A percentile compares a stretch with the other conserved stretches of the same genome.
These are phyloP conservation scores for Lichenostomus cassidix DNA, from an alignment of 2,113 vertebrate genomes.

Conservation along the genomic window DNA sequence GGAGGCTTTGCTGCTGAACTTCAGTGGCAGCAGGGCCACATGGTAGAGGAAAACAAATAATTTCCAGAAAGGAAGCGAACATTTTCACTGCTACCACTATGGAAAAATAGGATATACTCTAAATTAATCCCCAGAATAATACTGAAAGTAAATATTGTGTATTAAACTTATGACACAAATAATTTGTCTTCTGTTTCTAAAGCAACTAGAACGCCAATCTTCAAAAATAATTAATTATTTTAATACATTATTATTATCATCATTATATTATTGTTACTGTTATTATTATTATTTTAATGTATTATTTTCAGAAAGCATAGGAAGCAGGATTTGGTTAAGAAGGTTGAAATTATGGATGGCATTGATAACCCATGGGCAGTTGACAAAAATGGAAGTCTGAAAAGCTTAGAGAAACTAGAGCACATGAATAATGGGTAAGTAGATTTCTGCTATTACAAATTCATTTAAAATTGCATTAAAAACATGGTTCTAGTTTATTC, in stretches of 20 bases:
- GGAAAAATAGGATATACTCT: not conserved
- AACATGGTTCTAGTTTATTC: not conserved
- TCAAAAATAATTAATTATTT: not conserved
- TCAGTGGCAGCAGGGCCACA: not conserved
- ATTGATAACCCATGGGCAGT: not conserved
- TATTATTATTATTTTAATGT: not conserved
- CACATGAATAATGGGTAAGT: not conserved
- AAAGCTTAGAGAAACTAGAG: not conserved
- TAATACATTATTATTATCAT: not conserved
- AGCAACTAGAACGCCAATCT: not conserved
- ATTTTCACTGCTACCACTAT: not conserved
- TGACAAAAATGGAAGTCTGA: not conserved
- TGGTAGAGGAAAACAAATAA: not conserved
- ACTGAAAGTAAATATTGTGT: not conserved
- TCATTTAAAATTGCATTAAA: not conserved
- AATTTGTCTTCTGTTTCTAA: not conserved
- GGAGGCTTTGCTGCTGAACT: not conserved
- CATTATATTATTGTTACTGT: not conserved
- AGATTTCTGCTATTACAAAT: not conserved
- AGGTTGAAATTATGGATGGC: not conserved
- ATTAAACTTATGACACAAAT: not conserved
- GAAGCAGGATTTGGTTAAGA: not conserved
- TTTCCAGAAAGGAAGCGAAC: not conserved
- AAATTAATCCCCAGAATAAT: not conserved
- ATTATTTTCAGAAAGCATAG: not conserved